phyloP scores from a whole-genome alignment of 2,113 vertebrate genomes.

The Bucco capensis region DNA sequence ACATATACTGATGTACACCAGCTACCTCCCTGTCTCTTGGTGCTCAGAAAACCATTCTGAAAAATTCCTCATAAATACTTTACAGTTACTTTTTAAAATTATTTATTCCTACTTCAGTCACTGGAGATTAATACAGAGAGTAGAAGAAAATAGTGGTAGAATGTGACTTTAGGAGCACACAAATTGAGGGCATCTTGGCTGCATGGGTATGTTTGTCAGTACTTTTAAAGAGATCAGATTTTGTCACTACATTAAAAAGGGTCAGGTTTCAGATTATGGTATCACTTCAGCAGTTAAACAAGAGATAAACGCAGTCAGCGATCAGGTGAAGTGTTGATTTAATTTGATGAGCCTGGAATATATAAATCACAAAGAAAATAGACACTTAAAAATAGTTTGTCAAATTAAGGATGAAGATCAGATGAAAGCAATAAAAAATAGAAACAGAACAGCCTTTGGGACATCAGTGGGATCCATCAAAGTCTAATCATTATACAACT shows the following conservation, averaged over 20 bases:
- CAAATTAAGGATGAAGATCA: conserved; percentile 41
- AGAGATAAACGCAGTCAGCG: neutral
- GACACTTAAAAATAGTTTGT: conserved; percentile 43
- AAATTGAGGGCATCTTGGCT: neutral
- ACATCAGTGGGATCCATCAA: conserved; percentile 50
- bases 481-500: conserved; percentile 52
- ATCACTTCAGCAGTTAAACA: neutral
- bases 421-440: conserved; percentile 57
- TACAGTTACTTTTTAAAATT: neutral
- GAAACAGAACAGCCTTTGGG: conserved; percentile 50
- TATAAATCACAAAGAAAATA: conserved; percentile 40
- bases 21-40: neutral
- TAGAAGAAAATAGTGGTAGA: neutral
- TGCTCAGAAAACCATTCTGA: neutral
- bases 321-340: neutral
- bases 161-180: neutral
- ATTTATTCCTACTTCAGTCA: neutral
- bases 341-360: conserved; percentile 14
- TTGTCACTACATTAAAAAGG: neutral
- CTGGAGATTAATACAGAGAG: neutral
- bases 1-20: neutral
- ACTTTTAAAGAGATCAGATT: neutral
- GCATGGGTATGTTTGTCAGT: neutral
- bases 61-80: neutral
- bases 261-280: neutral